A percentile compares a stretch with the other conserved stretches of the same genome.
Evolutionary conservation across 2,797 vertebrate genomes (phyloP).

Genomic region (Anguilla pacifica): DNA sequence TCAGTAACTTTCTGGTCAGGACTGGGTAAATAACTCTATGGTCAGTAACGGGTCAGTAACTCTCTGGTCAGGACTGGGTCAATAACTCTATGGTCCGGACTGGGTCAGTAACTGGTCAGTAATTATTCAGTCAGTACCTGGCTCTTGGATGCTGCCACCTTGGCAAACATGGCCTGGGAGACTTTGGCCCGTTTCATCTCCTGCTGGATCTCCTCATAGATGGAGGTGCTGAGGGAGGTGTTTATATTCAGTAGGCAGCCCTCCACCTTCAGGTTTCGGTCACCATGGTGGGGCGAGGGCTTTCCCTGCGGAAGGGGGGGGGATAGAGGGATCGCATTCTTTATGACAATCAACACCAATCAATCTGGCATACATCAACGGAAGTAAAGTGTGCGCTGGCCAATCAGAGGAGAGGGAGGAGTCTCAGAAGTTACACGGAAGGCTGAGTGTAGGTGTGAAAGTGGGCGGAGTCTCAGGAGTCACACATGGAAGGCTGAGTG

Average conservation of each 20-base stretch:
- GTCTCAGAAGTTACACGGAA: not conserved
- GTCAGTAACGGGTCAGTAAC: not conserved
- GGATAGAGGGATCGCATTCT: not conserved
- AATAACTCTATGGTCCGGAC: not conserved
- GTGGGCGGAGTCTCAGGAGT: no score
- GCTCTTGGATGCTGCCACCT: constrained; percentile 93
- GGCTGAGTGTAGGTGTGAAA: not conserved
- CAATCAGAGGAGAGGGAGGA: not conserved
- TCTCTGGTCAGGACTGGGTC: not conserved
- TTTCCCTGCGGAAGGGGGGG: constrained; percentile 71
- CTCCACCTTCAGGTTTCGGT: constrained; percentile 84
- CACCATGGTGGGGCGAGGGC: constrained; percentile 82
- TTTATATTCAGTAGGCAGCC: constrained; percentile 87
- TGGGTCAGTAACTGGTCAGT: not conserved
- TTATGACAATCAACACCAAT: not conserved
- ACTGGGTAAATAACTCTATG: not conserved
- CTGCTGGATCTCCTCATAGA: constrained; percentile 95
- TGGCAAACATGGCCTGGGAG: constrained; percentile 93
- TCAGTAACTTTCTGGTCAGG: no score
- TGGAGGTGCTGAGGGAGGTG: constrained; percentile 86
- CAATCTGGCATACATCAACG: not conserved
- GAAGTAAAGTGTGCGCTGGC: not conserved
- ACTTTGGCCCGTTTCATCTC: constrained; percentile 97
- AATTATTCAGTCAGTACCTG: constrained; percentile 76
- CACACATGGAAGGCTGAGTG: no score